These are phyloP conservation scores for Gulo gulo DNA, from an alignment of 2,113 vertebrate genomes.

Conservation along the genomic window DNA sequence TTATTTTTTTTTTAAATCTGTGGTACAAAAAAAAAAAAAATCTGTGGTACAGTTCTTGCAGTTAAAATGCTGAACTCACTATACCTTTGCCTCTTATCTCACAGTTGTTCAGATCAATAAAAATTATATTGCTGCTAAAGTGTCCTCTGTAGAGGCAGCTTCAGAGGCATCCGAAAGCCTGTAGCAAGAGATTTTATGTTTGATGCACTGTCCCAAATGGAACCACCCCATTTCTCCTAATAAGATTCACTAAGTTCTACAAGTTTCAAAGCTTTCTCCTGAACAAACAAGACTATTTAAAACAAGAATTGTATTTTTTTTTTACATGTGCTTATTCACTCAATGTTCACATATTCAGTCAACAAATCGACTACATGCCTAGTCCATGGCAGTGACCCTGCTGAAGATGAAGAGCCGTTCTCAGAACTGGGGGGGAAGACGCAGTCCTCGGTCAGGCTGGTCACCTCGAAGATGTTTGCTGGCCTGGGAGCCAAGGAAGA, in stretches of 20 bases:
- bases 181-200: neutral
- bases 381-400: rapidly evolving
- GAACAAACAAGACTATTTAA: neutral
- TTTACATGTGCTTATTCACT: neutral
- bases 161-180: neutral
- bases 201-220: constrained; percentile 11
- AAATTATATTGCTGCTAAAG: neutral
- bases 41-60: neutral
- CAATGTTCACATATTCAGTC: neutral
- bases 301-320: neutral
- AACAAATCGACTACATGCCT: neutral
- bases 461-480: neutral
- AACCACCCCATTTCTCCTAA: neutral
- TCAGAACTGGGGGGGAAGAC: neutral
- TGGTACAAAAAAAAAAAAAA: neutral
- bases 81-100: constrained; percentile 14
- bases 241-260: neutral
- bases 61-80: constrained; percentile 46
- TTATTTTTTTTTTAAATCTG: neutral
- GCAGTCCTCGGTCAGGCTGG: rapidly evolving
- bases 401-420: neutral
- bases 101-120: constrained; percentile 30
- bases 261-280: constrained; percentile 14
- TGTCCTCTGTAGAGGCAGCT: neutral
- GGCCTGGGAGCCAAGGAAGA: neutral